A percentile compares a stretch with the other conserved stretches of the same genome.
These are phyloP conservation scores for Phymatocera aterrima DNA, from an alignment of 2,888 invertebrate genomes.

Conservation along the genomic window DNA sequence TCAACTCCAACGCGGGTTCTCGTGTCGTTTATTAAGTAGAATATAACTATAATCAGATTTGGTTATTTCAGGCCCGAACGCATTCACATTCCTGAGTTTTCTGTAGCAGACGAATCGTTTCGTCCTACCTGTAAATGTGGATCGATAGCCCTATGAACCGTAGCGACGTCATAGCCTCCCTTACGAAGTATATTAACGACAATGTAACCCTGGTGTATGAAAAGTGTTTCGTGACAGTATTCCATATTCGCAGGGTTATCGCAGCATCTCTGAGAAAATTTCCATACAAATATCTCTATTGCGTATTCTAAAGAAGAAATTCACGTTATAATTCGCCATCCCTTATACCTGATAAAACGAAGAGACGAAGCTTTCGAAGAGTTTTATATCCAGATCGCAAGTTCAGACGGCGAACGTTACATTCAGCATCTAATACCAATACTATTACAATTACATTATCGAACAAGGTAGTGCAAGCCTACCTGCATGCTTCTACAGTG, in stretches of 20 bases:
- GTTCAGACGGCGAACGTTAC: conserved; percentile 5
- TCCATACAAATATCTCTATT: conserved; percentile 10
- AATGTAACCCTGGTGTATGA: neutral
- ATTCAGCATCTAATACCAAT: neutral
- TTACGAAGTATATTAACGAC: neutral
- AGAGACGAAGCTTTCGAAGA: too few relatives aligned
- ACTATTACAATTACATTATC: too few relatives aligned
- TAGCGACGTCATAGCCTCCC: neutral
- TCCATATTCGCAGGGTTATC: conserved; percentile 3
- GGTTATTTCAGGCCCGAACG: neutral
- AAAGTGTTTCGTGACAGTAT: conserved; percentile 1
- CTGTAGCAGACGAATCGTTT: neutral
- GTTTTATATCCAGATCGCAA: too few relatives aligned
- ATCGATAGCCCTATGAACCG: neutral
- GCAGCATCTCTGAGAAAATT: neutral
- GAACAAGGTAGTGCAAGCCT: too few relatives aligned
- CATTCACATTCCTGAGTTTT: neutral
- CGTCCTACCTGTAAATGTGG: neutral
- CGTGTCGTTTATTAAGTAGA: neutral
- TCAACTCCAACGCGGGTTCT: neutral
- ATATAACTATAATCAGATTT: conserved; percentile 1
- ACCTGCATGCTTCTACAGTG: neutral
- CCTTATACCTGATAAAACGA: too few relatives aligned
- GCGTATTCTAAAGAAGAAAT: neutral
- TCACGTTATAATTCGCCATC: too few relatives aligned